A percentile compares a stretch with the other conserved stretches of the same genome.
These are phyloP conservation scores for Molossus molossus DNA, from an alignment of 2,797 vertebrate species.

Conservation along the genomic window DNA sequence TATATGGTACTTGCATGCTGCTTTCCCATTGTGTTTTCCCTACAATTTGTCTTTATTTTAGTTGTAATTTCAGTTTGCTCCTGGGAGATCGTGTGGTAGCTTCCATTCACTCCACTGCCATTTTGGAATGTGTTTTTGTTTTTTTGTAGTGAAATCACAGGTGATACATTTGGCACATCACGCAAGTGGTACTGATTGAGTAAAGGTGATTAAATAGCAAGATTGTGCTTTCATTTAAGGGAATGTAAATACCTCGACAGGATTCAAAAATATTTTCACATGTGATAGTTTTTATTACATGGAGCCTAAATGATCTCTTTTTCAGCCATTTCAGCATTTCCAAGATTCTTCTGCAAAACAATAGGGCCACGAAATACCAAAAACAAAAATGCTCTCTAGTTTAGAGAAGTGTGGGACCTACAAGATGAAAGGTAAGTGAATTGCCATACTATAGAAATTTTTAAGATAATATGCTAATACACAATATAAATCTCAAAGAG, in stretches of 20 bases:
- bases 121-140: not conserved
- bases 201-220: not conserved
- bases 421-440: slow-evolving; percentile 23
- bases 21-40: too few relatives aligned
- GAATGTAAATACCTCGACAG: not conserved
- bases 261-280: not conserved
- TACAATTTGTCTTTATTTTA: too few relatives aligned
- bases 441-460: not conserved
- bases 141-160: not conserved
- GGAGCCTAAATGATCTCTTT: not conserved
- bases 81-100: too few relatives aligned
- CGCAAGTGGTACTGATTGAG: not conserved
- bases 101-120: too few relatives aligned
- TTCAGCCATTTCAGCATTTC: slow-evolving; percentile 10
- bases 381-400: not conserved
- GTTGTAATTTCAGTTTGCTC: too few relatives aligned
- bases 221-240: not conserved
- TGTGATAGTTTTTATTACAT: not conserved
- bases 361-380: not conserved
- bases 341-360: not conserved
- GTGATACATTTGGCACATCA: not conserved
- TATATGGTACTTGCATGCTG: too few relatives aligned
- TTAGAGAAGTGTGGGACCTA: not conserved
- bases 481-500: not conserved
- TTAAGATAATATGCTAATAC: not conserved